Percentiles rank a stretch among this genome's conserved stretches.
These are phyloP conservation scores for Ranitomeya imitator DNA, from an alignment of 2,113 vertebrate species.

Conservation along the genomic window DNA sequence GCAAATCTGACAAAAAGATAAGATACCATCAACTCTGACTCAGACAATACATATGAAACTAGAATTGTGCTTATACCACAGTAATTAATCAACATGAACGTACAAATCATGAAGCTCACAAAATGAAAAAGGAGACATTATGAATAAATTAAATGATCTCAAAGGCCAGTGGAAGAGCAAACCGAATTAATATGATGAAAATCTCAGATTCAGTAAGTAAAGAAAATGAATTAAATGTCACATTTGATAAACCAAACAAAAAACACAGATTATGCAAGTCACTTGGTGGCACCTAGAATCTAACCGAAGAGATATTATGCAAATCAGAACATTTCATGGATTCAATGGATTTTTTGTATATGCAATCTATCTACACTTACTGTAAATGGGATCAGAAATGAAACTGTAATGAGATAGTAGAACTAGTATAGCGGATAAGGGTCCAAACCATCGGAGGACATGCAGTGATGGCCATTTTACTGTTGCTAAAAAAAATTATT, in stretches of 20 bases:
- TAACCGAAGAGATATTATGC: not conserved
- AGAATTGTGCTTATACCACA: not conserved
- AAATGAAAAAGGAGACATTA: slow-evolving; percentile 15
- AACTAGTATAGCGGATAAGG: not conserved
- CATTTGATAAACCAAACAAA: slow-evolving; percentile 40
- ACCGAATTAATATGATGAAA: slow-evolving; percentile 50
- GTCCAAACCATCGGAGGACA: not conserved
- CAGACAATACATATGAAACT: not conserved
- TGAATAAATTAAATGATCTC: slow-evolving; percentile 40
- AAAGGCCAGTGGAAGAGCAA: slow-evolving; percentile 28
- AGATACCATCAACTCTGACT: not conserved
- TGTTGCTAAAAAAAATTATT: not conserved
- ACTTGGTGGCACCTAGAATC: not conserved
- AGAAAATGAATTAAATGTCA: slow-evolving; percentile 41
- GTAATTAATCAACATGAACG: slow-evolving; percentile 12
- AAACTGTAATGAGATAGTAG: not conserved
- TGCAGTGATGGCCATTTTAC: not conserved
- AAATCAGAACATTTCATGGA: not conserved
- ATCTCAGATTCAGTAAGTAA: slow-evolving; percentile 16
- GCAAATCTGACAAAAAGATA: not conserved
- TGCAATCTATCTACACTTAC: not conserved
- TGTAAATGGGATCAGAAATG: not conserved
- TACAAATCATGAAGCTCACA: slow-evolving; percentile 9
- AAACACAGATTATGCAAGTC: slow-evolving; percentile 24
- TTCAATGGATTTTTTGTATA: not conserved